Percentiles rank a stretch among this genome's conserved stretches.
These are phyloP conservation scores for Oenanthe melanoleuca DNA, from an alignment of 2,113 vertebrate genomes.

Conservation along the genomic window DNA sequence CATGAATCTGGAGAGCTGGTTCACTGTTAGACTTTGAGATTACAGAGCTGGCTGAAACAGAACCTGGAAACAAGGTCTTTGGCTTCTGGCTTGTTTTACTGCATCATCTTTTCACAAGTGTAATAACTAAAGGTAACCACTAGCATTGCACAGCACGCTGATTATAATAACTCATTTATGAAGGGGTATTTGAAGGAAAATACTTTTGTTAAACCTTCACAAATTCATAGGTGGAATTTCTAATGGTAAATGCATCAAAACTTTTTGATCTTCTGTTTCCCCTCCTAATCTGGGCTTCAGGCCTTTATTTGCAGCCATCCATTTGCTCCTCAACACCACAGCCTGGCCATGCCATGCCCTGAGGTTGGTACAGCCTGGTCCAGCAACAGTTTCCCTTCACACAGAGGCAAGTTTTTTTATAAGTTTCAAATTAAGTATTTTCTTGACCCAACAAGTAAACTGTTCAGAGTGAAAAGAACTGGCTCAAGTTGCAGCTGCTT, in stretches of 20 bases:
- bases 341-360: not conserved
- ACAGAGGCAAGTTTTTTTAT: not conserved
- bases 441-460: not conserved
- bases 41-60: not conserved
- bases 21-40: not conserved
- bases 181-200: not conserved
- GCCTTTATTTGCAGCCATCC: not conserved
- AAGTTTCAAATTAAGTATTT: not conserved
- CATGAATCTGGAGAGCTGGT: not conserved
- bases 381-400: not conserved
- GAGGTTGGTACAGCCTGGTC: not conserved
- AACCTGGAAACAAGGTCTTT: not conserved
- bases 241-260: not conserved
- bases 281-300: not conserved
- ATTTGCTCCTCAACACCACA: not conserved
- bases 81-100: not conserved
- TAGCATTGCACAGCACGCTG: not conserved
- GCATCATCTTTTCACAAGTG: not conserved
- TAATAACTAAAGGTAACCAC: not conserved
- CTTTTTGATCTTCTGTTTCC: not conserved
- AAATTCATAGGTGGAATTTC: not conserved
- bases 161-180: not conserved
- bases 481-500: not conserved
- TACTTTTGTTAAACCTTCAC: not conserved
- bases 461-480: not conserved